Percentiles rank a stretch among this genome's conserved stretches.
phyloP scores from a whole-genome alignment of 2,797 vertebrate species.

The Tokudaia tokunoshimensis region DNA sequence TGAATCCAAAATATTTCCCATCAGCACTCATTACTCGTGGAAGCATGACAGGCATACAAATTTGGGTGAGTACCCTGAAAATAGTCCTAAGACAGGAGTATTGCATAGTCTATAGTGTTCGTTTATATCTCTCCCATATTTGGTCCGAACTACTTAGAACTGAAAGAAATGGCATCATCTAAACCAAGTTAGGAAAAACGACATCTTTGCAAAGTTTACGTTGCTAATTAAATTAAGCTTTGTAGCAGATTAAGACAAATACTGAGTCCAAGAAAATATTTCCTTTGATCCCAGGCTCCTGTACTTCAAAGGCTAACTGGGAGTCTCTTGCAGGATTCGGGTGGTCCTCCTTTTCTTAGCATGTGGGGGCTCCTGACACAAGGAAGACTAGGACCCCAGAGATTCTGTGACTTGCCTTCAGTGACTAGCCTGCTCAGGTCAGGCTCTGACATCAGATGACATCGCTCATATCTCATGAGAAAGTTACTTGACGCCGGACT shows the following conservation, averaged over 20 bases:
- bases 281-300: slow-evolving; percentile 74
- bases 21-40: slow-evolving; percentile 9
- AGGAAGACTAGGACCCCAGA: not conserved
- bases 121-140: not conserved
- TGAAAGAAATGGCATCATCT: slow-evolving; percentile 48
- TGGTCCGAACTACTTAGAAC: slow-evolving; percentile 41
- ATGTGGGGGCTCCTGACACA: not conserved
- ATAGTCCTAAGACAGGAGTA: not conserved
- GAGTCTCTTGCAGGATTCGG: not conserved
- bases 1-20: slow-evolving; percentile 56
- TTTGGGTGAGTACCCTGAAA: not conserved
- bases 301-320: slow-evolving; percentile 69
- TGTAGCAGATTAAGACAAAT: slow-evolving; percentile 68
- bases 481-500: not conserved
- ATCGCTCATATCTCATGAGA: not conserved
- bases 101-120: not conserved
- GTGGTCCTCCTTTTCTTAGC: not conserved
- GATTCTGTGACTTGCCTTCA: not conserved
- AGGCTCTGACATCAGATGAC: not conserved
- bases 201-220: slow-evolving; percentile 65
- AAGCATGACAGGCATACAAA: not conserved
- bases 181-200: slow-evolving; percentile 58
- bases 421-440: not conserved
- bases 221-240: slow-evolving; percentile 76
- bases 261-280: slow-evolving; percentile 64